A percentile compares a stretch with the other conserved stretches of the same genome.
Conservation (phyloP, 2,888 invertebrate species). For the Elmis aenea region DNA sequence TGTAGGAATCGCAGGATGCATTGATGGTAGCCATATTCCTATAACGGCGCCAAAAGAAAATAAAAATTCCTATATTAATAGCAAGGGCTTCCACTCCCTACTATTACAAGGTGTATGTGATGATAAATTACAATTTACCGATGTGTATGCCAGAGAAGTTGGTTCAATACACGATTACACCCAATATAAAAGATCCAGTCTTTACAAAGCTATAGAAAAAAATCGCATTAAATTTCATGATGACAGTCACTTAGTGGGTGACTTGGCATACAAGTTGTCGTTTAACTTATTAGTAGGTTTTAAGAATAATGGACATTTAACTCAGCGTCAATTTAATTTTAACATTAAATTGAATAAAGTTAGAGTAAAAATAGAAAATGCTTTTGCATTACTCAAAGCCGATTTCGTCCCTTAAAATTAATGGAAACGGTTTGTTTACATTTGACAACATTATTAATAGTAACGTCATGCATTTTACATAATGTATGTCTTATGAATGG, state of each 20-base stretch:
- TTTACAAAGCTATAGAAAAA: constrained; percentile 9
- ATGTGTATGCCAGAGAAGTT: constrained; percentile 29
- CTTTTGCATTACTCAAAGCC: constrained; percentile 2
- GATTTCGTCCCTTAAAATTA: constrained; percentile 1
- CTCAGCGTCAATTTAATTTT: constrained; percentile 2
- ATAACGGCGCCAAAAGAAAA: constrained; percentile 20
- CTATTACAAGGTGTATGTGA: constrained; percentile 29
- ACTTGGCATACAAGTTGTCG: constrained; percentile 4
- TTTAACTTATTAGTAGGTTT: constrained; percentile 2
- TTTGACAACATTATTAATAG: constrained; percentile 3
- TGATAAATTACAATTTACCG: constrained; percentile 26
- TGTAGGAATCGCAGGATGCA: constrained; percentile 11
- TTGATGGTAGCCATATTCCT: constrained; percentile 23
- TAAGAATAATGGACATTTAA: constrained; percentile 5
- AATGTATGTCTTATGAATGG: constrained; percentile 2
- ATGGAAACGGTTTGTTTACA: constrained; percentile 1
- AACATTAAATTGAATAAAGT: constrained; percentile 1
- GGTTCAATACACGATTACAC: constrained; percentile 26
- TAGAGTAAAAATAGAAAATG: constrained; percentile 10
- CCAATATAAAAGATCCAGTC: constrained; percentile 23
- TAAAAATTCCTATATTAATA: constrained; percentile 19
- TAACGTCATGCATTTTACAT: constrained; percentile 1
- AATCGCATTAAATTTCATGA: constrained; percentile 1
- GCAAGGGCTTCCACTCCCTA: constrained; percentile 21
- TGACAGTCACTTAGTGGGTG: constrained; percentile 1